Percentiles rank a stretch among this genome's conserved stretches.
phyloP scores from a whole-genome alignment of 2,113 vertebrate species.

The Asarcornis scutulata region DNA sequence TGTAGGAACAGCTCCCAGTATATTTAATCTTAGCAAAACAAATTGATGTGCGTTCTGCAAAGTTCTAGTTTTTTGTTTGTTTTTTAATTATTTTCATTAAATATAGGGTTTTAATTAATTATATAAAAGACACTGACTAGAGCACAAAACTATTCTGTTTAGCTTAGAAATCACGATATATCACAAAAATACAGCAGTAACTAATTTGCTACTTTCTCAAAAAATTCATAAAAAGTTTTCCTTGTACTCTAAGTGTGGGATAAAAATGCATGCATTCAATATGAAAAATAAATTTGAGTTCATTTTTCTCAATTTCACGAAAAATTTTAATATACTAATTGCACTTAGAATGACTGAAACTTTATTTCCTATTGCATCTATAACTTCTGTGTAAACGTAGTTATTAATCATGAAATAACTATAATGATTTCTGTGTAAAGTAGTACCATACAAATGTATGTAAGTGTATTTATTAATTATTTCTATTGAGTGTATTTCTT shows the following conservation, averaged over 20 bases:
- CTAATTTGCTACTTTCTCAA: not conserved
- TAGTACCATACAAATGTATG: not conserved
- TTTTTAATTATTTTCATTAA: not conserved
- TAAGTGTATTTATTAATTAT: not conserved
- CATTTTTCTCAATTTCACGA: not conserved
- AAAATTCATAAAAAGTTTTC: not conserved
- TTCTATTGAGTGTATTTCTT: not conserved
- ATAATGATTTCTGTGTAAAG: not conserved
- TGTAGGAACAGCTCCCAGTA: not conserved
- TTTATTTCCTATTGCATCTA: not conserved
- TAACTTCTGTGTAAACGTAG: not conserved
- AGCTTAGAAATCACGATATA: not conserved
- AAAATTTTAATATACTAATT: not conserved
- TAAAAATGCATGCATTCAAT: not conserved
- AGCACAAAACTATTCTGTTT: not conserved
- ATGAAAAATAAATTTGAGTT: not conserved
- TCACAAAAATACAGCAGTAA: not conserved
- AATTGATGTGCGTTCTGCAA: not conserved
- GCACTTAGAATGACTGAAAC: not conserved
- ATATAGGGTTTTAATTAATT: not conserved
- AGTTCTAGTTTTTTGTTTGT: not conserved
- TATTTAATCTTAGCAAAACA: not conserved
- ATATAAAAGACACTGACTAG: not conserved
- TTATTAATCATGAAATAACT: conserved; percentile 17
- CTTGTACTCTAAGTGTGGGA: not conserved